Conservation (phyloP, 2,888 invertebrate species). For the Spisula subtruncata region DNA sequence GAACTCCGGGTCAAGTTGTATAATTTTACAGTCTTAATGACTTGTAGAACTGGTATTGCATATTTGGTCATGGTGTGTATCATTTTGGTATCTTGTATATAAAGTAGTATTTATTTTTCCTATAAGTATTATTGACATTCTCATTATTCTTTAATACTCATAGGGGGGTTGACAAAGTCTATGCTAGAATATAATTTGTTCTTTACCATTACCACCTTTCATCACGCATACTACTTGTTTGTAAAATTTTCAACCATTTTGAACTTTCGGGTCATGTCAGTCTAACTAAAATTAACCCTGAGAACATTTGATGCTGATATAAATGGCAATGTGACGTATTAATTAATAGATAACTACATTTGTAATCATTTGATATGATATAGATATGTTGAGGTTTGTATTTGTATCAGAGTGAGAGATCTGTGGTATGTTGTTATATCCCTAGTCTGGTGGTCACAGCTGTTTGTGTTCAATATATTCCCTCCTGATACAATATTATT, state of each 20-base stretch:
- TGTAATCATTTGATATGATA: neutral
- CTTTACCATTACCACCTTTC: too few relatives aligned
- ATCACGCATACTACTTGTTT: neutral
- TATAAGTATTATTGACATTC: too few relatives aligned
- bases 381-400: neutral
- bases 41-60: too few relatives aligned
- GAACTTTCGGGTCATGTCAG: neutral
- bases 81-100: too few relatives aligned
- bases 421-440: neutral
- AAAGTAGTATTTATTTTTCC: too few relatives aligned
- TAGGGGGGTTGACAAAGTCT: too few relatives aligned
- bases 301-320: neutral
- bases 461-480: neutral
- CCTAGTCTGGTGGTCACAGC: slow-evolving; percentile 9
- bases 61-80: too few relatives aligned
- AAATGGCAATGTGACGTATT: neutral
- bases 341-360: neutral
- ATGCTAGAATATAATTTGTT: too few relatives aligned
- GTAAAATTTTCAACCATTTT: neutral
- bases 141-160: too few relatives aligned
- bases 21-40: too few relatives aligned
- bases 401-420: neutral
- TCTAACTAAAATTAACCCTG: neutral
- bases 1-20: too few relatives aligned
- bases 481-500: slow-evolving; percentile 8